Conservation (phyloP, 2,888 invertebrate genomes). For the Apamea anceps region DNA sequence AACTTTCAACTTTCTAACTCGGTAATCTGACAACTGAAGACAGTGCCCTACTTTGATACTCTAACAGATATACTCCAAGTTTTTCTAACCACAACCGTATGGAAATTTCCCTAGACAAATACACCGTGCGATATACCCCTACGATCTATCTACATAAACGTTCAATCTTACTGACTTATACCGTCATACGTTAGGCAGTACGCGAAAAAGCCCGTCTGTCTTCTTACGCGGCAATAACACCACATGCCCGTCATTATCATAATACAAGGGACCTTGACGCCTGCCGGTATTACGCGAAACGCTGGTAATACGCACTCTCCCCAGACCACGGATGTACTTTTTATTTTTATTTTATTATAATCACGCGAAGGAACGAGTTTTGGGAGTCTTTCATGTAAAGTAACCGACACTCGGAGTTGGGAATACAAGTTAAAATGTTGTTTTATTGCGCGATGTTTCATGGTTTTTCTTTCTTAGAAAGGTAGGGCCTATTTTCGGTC, state of each 20-base stretch:
- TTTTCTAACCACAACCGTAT: constrained; percentile 40
- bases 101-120: constrained; percentile 58
- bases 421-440: constrained; percentile 47
- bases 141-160: constrained; percentile 61
- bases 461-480: constrained; percentile 9
- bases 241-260: constrained; percentile 56
- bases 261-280: constrained; percentile 61
- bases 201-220: constrained; percentile 41
- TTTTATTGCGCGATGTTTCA: constrained; percentile 45
- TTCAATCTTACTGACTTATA: constrained; percentile 52
- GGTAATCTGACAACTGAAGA: constrained; percentile 49
- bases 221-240: constrained; percentile 40
- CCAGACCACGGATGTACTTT: constrained; percentile 44
- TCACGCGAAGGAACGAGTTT: constrained; percentile 26
- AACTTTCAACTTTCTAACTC: constrained; percentile 30
- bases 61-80: constrained; percentile 23
- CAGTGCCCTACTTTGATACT: constrained; percentile 8
- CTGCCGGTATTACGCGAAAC: constrained; percentile 45
- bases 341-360: constrained; percentile 61
- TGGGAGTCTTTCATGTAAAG: constrained; percentile 36
- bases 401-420: constrained; percentile 29
- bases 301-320: constrained; percentile 46
- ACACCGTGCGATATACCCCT: constrained; percentile 27
- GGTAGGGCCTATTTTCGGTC: constrained; percentile 18
- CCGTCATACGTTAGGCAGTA: constrained; percentile 31